Conservation (phyloP, 2,888 invertebrate genomes). For the Patella depressa region DNA sequence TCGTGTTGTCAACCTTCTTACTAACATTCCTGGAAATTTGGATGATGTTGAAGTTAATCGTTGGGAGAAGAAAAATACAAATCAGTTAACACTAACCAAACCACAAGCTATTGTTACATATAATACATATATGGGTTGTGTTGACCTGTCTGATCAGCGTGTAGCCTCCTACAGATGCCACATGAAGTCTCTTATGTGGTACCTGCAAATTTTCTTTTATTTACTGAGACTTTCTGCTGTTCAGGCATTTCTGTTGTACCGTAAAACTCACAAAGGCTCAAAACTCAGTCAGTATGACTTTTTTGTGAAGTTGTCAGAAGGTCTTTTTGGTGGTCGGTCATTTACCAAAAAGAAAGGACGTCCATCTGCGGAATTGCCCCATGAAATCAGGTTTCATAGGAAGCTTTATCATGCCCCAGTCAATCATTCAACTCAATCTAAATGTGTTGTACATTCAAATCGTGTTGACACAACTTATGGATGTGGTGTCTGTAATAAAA, state of each 20-base stretch:
- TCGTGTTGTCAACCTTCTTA: neutral
- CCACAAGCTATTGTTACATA: neutral
- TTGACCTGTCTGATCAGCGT: conserved; percentile 3
- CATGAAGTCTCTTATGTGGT: conserved; percentile 3
- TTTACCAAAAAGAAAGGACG: conserved; percentile 1
- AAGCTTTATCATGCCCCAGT: neutral
- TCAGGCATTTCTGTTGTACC: conserved; percentile 3
- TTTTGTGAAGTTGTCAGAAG: neutral
- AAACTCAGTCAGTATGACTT: neutral
- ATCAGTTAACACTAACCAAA: neutral
- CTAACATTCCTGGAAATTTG: neutral
- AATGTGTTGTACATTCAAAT: neutral
- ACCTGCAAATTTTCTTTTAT: conserved; percentile 8
- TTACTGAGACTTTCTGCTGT: conserved; percentile 4
- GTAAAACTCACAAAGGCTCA: neutral
- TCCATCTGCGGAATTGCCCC: conserved; percentile 3
- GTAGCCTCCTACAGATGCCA: neutral
- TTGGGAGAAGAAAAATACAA: neutral
- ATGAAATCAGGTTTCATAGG: neutral
- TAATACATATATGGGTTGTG: conserved; percentile 9
- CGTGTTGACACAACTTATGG: neutral
- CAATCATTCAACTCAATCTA: neutral
- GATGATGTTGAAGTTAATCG: no score
- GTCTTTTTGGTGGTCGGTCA: neutral
- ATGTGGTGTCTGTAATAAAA: neutral